phyloP scores from a whole-genome alignment of 2,888 invertebrate genomes.

The Folsomia manolachei region DNA sequence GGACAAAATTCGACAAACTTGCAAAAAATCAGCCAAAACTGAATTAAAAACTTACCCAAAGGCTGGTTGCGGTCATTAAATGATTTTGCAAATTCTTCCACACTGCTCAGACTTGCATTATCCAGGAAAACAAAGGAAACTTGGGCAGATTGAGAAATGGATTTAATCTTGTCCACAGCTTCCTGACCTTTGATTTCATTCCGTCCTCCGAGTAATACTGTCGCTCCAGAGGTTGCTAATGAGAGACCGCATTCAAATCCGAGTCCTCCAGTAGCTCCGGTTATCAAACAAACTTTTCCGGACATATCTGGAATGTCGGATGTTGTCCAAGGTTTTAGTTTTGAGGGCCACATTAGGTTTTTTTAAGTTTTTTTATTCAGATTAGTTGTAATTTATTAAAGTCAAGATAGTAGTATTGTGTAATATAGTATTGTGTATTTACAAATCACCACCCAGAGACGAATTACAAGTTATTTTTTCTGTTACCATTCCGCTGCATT shows the following conservation, averaged over 20 bases:
- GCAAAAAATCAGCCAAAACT: too few relatives aligned
- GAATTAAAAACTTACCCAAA: too few relatives aligned
- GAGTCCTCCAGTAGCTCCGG: conserved; percentile 56
- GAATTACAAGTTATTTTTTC: too few relatives aligned
- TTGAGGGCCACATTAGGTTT: too few relatives aligned
- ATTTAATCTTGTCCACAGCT: conserved; percentile 53
- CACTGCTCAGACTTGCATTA: conserved; percentile 53
- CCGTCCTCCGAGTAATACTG: conserved; percentile 55
- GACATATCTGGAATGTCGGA: conserved; percentile 11
- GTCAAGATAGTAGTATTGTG: too few relatives aligned
- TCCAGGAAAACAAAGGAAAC: conserved; percentile 53
- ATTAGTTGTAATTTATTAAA: too few relatives aligned
- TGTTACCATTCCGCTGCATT: too few relatives aligned
- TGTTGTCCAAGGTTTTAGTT: conserved; percentile 13
- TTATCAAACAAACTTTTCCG: conserved; percentile 54
- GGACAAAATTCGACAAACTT: too few relatives aligned
- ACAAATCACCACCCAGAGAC: too few relatives aligned
- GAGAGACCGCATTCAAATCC: conserved; percentile 55
- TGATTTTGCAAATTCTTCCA: conserved; percentile 53
- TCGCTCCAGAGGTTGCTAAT: conserved; percentile 53
- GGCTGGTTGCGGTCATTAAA: conserved; percentile 49
- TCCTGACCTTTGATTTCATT: conserved; percentile 52
- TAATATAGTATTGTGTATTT: too few relatives aligned
- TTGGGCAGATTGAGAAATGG: conserved; percentile 49
- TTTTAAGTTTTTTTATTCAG: too few relatives aligned